These are phyloP conservation scores for Mormoops blainvillei DNA, from an alignment of 2,113 vertebrate species.

Conservation along the genomic window DNA sequence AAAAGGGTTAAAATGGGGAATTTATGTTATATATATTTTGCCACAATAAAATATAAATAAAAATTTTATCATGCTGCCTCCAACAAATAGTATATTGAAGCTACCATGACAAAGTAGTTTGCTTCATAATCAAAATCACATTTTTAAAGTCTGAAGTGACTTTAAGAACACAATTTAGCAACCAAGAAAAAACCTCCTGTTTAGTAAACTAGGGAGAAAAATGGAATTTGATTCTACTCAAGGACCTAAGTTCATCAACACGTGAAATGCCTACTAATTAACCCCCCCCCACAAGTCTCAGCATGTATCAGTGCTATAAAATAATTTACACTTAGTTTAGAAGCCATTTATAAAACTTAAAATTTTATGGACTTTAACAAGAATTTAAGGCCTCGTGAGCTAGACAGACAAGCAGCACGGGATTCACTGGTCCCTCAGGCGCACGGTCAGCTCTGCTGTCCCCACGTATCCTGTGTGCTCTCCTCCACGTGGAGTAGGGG, in stretches of 20 bases:
- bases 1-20: not conserved
- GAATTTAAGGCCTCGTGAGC: not conserved
- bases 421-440: not conserved
- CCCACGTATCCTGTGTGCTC: too few relatives aligned
- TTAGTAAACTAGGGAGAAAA: slow-evolving; percentile 17
- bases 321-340: not conserved
- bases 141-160: not conserved
- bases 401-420: not conserved
- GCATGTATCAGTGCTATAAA: not conserved
- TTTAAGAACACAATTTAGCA: not conserved
- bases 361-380: not conserved
- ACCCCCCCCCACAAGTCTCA: not conserved
- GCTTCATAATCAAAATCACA: not conserved
- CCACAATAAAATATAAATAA: not conserved
- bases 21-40: not conserved
- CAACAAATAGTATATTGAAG: not conserved
- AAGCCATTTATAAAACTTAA: not conserved
- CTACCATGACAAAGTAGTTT: not conserved
- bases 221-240: not conserved
- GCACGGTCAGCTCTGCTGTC: not conserved
- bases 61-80: not conserved
- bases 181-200: not conserved
- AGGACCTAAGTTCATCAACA: not conserved
- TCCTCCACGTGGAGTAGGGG: not conserved
- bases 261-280: not conserved